Conservation (phyloP, 2,888 invertebrate genomes). For the Eupithecia subfuscata region DNA sequence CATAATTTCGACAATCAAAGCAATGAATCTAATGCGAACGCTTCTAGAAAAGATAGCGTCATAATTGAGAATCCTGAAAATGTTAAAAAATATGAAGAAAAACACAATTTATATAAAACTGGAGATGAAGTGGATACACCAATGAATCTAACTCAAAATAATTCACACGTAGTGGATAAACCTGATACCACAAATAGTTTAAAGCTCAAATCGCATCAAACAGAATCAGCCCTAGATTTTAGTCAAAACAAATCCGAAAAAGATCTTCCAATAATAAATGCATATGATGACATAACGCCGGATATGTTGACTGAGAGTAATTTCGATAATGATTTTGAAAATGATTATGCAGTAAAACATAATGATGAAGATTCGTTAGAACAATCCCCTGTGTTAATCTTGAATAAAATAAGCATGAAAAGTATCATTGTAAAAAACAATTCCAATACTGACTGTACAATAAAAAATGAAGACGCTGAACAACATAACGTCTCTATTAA, state of each 20-base stretch:
- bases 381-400: background rate
- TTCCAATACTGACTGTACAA: conserved; percentile 1
- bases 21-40: conserved; percentile 46
- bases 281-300: conserved; percentile 32
- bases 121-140: conserved; percentile 33
- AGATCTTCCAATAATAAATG: conserved; percentile 35
- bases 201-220: conserved; percentile 33
- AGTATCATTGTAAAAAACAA: conserved; percentile 24
- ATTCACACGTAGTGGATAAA: conserved; percentile 27
- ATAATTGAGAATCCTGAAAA: conserved; percentile 81
- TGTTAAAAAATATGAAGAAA: conserved; percentile 56
- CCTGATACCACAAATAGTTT: conserved; percentile 19
- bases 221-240: conserved; percentile 67
- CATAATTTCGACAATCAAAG: conserved; percentile 47
- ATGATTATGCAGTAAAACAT: background rate
- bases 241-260: conserved; percentile 60
- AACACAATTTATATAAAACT: conserved; percentile 40
- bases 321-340: background rate
- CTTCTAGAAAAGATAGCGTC: conserved; percentile 73
- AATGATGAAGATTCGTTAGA: background rate
- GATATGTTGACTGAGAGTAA: conserved; percentile 9
- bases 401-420: background rate
- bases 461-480: conserved; percentile 11
- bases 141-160: conserved; percentile 57
- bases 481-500: conserved; percentile 1